Base-by-base conservation (phyloP, 2,888 invertebrate species). In the Rotaria magnacalcarata region DNA sequence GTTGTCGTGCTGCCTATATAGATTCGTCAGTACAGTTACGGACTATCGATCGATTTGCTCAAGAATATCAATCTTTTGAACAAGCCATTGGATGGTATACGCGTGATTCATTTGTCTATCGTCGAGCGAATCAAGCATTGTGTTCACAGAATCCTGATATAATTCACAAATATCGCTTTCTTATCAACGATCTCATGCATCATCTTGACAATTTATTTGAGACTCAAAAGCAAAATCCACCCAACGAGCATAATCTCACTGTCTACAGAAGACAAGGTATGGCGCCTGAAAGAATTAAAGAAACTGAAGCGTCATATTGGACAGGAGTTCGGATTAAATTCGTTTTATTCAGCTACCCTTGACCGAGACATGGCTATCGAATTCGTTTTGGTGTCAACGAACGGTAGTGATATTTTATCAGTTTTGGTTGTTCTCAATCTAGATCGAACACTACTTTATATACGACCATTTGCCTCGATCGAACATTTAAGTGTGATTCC, bases 371-470 rank as follows among this genome's bases (percentile, higher is more conserved):
- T 58, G 58, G n/a, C 58, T 58, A 11, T 58, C 58, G 58, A 58
- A 58, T 58, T 58, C n/a, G 58, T 16, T 11, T 58, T 58, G 58
- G 10, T 58, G 16, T 58, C 58, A 58, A 58, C 58, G 19, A n/a
- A 58, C 19, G 58, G 58, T n/a, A 58, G 58, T 58, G 58, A 58
- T 58, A 58, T 58, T 58, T 58, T 58, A 58, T 58, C 58, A n/a
- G n/a, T 58, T 58, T 58, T 58, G 58, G 58, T 58, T 58, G n/a
- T 58, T 58, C 58, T 58, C 6, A 58, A 58, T 58, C 6, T 19
- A 6, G 58, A 58, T 58, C 58, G 58, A 58, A 58, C 58, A 58
- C 19, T 58, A 58, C 19, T 58, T 58, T 16, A 58, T 58, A 16
- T n/a, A 58, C 7, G 58, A 16, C 58, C 58, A 58, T 58, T 58